phyloP scores from a whole-genome alignment of 2,797 vertebrate species.

The Xyrichtys novacula region DNA sequence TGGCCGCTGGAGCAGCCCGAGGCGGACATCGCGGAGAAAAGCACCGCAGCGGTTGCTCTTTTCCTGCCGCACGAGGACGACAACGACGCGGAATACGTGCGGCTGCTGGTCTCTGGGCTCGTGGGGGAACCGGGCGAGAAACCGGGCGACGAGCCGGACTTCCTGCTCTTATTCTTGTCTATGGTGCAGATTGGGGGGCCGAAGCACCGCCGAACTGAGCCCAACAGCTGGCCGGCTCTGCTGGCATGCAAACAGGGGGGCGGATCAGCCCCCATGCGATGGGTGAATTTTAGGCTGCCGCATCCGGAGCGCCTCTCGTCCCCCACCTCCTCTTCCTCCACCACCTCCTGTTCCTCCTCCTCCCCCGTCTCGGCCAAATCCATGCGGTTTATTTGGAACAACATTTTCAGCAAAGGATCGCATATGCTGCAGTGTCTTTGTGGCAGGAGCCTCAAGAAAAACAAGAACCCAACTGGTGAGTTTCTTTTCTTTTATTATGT shows the following conservation, averaged over 20 bases:
- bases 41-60: slow-evolving; percentile 77
- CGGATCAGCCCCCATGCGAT: slow-evolving; percentile 92
- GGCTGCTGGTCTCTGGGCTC: slow-evolving; percentile 56
- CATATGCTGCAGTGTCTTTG: slow-evolving; percentile 99
- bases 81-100: slow-evolving; percentile 85
- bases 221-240: slow-evolving; percentile 86
- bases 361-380: slow-evolving; percentile 91
- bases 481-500: slow-evolving; percentile 32
- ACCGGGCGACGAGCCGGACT: slow-evolving; percentile 85
- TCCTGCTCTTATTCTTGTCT: slow-evolving; percentile 89
- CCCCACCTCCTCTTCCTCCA: slow-evolving; percentile 60
- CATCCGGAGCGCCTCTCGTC: slow-evolving; percentile 92
- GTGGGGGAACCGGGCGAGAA: slow-evolving; percentile 65
- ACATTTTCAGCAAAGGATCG: slow-evolving; percentile 99
- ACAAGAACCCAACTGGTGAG: slow-evolving; percentile 98
- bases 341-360: slow-evolving; percentile 48
- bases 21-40: slow-evolving; percentile 62
- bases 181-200: slow-evolving; percentile 94
- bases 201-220: slow-evolving; percentile 88
- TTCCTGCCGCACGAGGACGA: slow-evolving; percentile 89
- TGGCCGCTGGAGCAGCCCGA: slow-evolving; percentile 83
- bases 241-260: slow-evolving; percentile 99
- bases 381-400: slow-evolving; percentile 99
- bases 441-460: slow-evolving; percentile 99
- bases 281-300: slow-evolving; percentile 95